A percentile compares a stretch with the other conserved stretches of the same genome.
Evolutionary conservation across 2,113 vertebrate genomes (phyloP).

Genomic region (Spermophilus dauricus): DNA sequence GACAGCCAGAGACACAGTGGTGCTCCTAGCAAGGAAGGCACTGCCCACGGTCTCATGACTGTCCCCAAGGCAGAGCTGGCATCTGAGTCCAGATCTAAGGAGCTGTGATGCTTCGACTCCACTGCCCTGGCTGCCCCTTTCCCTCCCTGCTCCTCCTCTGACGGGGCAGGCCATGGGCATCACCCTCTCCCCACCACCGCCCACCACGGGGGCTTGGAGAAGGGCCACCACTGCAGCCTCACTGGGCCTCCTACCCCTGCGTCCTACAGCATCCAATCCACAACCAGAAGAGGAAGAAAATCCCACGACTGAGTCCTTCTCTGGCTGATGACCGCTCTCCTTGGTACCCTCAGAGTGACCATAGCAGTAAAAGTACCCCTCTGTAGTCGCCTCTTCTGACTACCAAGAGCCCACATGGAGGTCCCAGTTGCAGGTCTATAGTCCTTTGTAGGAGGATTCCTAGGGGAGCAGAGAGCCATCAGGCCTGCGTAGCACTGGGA

Average conservation of each 20-base stretch:
- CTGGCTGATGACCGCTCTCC: neutral
- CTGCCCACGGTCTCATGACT: neutral
- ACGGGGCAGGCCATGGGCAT: neutral
- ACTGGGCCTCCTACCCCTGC: neutral
- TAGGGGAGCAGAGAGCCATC: neutral
- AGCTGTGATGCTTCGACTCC: fast-evolving
- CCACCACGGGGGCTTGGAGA: neutral
- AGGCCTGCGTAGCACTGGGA: neutral
- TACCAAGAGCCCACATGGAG: neutral
- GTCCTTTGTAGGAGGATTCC: neutral
- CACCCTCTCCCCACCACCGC: neutral
- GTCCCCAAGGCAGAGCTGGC: neutral
- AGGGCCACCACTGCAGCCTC: neutral
- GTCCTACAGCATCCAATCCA: neutral
- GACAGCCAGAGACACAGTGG: neutral
- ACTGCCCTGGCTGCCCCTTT: neutral
- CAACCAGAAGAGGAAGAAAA: too few relatives aligned
- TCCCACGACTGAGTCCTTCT: fast-evolving
- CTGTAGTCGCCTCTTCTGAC: neutral
- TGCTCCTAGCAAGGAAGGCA: neutral
- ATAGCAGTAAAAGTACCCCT: neutral
- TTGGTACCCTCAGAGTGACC: neutral
- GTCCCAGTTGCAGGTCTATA: neutral
- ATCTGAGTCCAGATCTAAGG: neutral
- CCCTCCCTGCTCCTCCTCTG: neutral